Percentiles rank a stretch among this genome's conserved stretches.
These are phyloP conservation scores for Panurus biarmicus DNA, from an alignment of 2,113 vertebrate species.

Conservation along the genomic window DNA sequence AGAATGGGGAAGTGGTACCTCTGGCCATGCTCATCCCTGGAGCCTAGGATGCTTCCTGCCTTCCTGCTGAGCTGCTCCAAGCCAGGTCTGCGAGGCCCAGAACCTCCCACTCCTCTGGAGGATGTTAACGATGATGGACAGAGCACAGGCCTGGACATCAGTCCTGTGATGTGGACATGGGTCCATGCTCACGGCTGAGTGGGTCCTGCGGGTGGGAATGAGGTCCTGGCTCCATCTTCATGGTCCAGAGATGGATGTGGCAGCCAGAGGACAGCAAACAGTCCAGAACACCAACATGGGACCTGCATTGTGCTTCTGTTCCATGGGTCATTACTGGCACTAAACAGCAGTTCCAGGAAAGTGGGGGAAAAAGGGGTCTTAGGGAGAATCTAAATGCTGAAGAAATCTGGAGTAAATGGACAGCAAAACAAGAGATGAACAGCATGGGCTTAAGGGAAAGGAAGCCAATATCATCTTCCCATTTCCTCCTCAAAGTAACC, in stretches of 20 bases:
- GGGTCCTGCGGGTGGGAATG: not conserved
- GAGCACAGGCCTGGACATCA: not conserved
- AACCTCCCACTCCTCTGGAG: not conserved
- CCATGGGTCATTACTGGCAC: fast-evolving
- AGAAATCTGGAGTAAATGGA: not conserved
- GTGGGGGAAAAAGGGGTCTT: fast-evolving
- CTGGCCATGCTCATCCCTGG: not conserved
- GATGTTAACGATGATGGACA: fast-evolving
- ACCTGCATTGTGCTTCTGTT: not conserved
- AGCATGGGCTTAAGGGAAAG: not conserved
- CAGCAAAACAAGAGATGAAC: not conserved
- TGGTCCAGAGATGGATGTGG: not conserved
- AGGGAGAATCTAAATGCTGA: not conserved
- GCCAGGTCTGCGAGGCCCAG: fast-evolving
- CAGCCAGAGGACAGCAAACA: not conserved
- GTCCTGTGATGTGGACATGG: fast-evolving
- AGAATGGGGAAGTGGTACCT: not conserved
- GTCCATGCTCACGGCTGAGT: fast-evolving
- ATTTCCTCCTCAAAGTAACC: not conserved
- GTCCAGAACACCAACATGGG: fast-evolving
- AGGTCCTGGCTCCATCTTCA: too few species aligned
- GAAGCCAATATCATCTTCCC: not conserved
- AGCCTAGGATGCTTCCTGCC: not conserved
- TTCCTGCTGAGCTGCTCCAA: not conserved
- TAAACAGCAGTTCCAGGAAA: not conserved